These are phyloP conservation scores for Hecatera dysodea DNA, from an alignment of 2,888 invertebrate genomes.

Conservation along the genomic window DNA sequence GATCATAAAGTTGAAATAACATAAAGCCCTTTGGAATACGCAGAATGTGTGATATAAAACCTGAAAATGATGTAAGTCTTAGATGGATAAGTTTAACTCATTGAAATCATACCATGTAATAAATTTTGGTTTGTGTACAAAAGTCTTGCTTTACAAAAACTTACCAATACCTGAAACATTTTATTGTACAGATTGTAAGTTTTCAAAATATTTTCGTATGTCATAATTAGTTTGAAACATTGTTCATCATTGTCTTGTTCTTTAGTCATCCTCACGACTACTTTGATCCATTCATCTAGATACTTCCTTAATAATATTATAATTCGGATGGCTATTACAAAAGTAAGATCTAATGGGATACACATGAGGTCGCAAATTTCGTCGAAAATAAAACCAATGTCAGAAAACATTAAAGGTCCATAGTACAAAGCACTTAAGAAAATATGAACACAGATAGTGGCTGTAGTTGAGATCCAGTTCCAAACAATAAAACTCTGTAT, in stretches of 20 bases:
- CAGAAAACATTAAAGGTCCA: not conserved
- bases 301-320: conserved; percentile 25
- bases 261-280: not conserved
- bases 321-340: conserved; percentile 24
- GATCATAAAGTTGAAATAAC: conserved; percentile 7
- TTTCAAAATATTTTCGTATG: conserved; percentile 18
- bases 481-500: not conserved
- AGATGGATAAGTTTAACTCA: not conserved
- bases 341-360: conserved; percentile 27
- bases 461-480: conserved; percentile 16
- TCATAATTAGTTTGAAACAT: conserved; percentile 1
- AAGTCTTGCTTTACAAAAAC: conserved; percentile 12
- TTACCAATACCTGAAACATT: conserved; percentile 25
- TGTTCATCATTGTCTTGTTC: not conserved
- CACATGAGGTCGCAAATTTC: conserved; percentile 16
- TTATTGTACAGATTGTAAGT: conserved; percentile 14
- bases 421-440: not conserved
- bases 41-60: conserved; percentile 1
- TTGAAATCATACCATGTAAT: not conserved
- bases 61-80: not conserved
- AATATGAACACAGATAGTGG: conserved; percentile 4
- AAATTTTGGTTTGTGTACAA: not conserved
- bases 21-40: conserved; percentile 4
- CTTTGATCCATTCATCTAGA: conserved; percentile 18
- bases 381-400: conserved; percentile 1